A percentile compares a stretch with the other conserved stretches of the same genome.
phyloP scores from a whole-genome alignment of 2,113 vertebrate genomes.

The Cairina moschata region DNA sequence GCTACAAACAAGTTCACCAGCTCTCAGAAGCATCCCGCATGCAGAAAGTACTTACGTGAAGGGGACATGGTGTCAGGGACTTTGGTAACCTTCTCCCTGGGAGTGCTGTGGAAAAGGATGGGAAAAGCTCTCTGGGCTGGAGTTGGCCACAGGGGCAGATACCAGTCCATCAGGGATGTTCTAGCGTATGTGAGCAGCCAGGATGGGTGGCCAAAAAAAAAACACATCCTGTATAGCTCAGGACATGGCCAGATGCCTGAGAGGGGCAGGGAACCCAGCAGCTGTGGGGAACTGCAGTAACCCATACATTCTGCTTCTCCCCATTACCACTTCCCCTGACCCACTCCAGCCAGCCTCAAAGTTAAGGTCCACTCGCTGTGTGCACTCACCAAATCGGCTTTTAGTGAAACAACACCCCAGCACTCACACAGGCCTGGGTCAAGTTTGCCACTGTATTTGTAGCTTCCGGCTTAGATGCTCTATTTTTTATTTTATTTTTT shows the following conservation, averaged over 20 bases:
- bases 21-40: not conserved
- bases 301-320: not conserved
- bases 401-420: not conserved
- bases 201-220: not conserved
- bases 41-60: not conserved
- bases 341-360: not conserved
- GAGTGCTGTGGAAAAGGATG: not conserved
- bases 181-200: not conserved
- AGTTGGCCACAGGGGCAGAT: not conserved
- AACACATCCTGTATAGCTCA: not conserved
- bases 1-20: not conserved
- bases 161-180: not conserved
- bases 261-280: not conserved
- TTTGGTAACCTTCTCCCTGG: not conserved
- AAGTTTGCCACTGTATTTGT: not conserved
- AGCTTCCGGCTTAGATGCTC: not conserved
- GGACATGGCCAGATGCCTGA: not conserved
- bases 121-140: not conserved
- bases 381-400: not conserved
- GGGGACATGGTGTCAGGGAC: not conserved
- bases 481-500: not conserved
- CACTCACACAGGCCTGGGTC: not conserved
- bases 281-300: not conserved
- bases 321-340: not conserved
- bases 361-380: not conserved